Conservation (phyloP, 2,113 vertebrate species). For the Pheucticus melanocephalus region DNA sequence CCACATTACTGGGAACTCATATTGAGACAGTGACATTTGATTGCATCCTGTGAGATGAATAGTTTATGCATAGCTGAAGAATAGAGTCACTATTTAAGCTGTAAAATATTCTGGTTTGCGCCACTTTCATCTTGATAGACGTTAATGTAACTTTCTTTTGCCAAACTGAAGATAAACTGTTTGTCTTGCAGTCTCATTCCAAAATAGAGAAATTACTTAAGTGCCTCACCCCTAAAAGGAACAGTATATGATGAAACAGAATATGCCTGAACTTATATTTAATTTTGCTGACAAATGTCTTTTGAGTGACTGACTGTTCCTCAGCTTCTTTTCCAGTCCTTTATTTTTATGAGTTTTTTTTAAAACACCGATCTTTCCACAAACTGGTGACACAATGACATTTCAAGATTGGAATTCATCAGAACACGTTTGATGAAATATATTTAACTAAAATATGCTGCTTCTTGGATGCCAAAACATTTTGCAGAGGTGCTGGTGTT, state of each 20-base stretch:
- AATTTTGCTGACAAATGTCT: constrained; percentile 42
- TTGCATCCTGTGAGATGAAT: not conserved
- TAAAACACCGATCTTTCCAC: not conserved
- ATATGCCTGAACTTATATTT: constrained; percentile 42
- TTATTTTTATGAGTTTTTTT: not conserved
- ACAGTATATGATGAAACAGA: constrained; percentile 44
- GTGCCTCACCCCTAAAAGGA: constrained; percentile 40
- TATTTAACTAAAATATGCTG: constrained; percentile 14
- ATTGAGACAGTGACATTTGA: not conserved
- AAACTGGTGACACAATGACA: constrained; percentile 13
- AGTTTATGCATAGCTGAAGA: constrained; percentile 1
- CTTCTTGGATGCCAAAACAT: not conserved
- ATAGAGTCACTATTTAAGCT: not conserved
- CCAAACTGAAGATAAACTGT: constrained; percentile 28
- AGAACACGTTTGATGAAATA: constrained; percentile 33
- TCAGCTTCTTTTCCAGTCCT: constrained; percentile 7
- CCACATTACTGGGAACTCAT: not conserved
- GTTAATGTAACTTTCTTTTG: constrained; percentile 9
- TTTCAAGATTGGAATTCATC: not conserved
- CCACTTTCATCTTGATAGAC: constrained; percentile 25
- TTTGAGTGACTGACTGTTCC: not conserved
- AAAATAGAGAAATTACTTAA: constrained; percentile 19
- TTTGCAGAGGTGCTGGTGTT: not conserved
- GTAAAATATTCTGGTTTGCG: not conserved
- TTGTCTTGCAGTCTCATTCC: constrained; percentile 34